phyloP scores from a whole-genome alignment of 2,797 vertebrate genomes.

The Danio tinwini region DNA sequence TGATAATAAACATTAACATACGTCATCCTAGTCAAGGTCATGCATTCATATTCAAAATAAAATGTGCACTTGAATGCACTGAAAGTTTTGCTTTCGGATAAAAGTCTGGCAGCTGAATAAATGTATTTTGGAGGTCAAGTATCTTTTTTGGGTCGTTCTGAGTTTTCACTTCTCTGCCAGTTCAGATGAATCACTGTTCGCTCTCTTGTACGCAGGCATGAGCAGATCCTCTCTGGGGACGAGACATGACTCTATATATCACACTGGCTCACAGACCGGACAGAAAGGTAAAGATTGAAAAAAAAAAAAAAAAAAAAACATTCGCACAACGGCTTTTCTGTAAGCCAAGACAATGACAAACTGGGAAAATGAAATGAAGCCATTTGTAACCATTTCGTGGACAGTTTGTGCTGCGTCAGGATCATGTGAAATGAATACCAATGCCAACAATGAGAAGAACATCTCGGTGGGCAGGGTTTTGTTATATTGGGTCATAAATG shows the following conservation, averaged over 20 bases:
- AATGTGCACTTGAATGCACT: not conserved
- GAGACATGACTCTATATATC: not conserved
- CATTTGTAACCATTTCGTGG: conserved; percentile 31
- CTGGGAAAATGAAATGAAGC: not conserved
- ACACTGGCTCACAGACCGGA: not conserved
- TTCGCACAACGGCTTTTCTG: conserved; percentile 33
- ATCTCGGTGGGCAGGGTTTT: too few species aligned
- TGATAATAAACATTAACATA: not conserved
- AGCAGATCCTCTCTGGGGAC: conserved; percentile 22
- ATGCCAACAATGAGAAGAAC: not conserved
- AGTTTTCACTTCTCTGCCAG: conserved; percentile 20
- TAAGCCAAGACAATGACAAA: conserved; percentile 14
- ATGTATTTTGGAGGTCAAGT: not conserved
- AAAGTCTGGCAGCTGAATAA: not conserved
- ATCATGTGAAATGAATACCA: conserved; percentile 49
- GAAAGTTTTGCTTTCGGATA: not conserved
- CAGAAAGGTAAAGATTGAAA: not conserved
- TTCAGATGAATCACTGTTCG: conserved; percentile 8
- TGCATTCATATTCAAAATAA: not conserved
- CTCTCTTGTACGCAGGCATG: not conserved
- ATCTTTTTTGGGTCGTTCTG: not conserved
- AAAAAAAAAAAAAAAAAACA: not conserved
- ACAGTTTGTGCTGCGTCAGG: conserved; percentile 23
- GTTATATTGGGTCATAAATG: not conserved
- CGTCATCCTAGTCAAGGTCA: conserved; percentile 15